Base-by-base conservation (phyloP, 1,140 invertebrate genomes). In the Conopomorpha cramerella region DNA sequence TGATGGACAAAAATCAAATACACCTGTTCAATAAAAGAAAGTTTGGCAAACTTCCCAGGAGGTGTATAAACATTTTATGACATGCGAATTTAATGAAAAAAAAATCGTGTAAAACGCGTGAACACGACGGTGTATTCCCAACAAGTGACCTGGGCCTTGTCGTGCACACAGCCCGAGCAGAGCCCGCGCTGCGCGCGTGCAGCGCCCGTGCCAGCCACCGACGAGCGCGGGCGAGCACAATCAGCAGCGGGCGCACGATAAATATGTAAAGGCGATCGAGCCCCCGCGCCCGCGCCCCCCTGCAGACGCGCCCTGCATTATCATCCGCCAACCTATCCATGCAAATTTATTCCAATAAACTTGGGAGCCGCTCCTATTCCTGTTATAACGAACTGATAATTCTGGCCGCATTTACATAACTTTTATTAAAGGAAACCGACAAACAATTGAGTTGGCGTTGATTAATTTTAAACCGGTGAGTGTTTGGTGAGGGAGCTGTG, bases 321-420 rank as follows among this genome's bases (percentile, higher is more conserved):
- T 60, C 53, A 57, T 58, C 46, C 41, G 33, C 53, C 35, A n/a
- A n/a, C n/a, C n/a, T n/a, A n/a, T 46, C 45, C 62, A 74, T 74
- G 70, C 66, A 74, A 71, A 74, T 74, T 70, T 74, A 74, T 74
- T 74, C 66, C 64, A 71, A 71, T 71, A 68, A 74, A 64, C 54
- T 54, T 41, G 49, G 45, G 47, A 43, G 51, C 39, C 46, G 44
- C 47, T 42, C 49, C n/a, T n/a, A 45, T 41, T 45, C 43, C 48
- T 58, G 57, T 63, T 64, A 74, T 71, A 67, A 71, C 64, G 62
- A 62, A 57, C 55, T 67, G 66, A 74, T 74, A 67, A 73, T 68
- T 60, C 53, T 45, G 51, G 51, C 43, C 46, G 23, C 41, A 71
- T 71, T 74, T 65, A 52, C 66, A 74, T 74, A 74, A 74, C 62